Evolutionary conservation across 2,888 invertebrate species (phyloP).

Genomic region (Troides helena): DNA sequence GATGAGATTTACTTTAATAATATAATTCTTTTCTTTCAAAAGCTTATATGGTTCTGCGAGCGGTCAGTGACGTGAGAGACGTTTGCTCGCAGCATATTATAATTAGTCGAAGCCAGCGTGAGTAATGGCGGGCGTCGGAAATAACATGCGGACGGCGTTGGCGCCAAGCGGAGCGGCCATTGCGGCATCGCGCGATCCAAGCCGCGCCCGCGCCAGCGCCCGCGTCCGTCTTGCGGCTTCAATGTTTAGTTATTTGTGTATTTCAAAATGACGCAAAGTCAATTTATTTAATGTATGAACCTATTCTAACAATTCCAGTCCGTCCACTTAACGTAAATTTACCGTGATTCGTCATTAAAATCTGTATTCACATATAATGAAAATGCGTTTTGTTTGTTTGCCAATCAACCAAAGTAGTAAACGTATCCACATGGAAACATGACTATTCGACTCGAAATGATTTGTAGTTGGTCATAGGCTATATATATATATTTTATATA

Average conservation of each 20-base stretch:
- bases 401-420: no score
- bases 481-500: no score
- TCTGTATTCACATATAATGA: neutral
- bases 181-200: conserved; percentile 39
- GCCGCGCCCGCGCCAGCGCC: conserved; percentile 41
- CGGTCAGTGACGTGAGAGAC: conserved; percentile 60
- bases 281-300: conserved; percentile 57
- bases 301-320: conserved; percentile 38
- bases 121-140: conserved; percentile 78
- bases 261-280: conserved; percentile 45
- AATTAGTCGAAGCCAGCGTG: conserved; percentile 76
- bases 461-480: no score
- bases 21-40: conserved; percentile 31
- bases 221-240: conserved; percentile 76
- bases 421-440: no score
- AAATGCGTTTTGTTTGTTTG: no score
- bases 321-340: conserved; percentile 38
- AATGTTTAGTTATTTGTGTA: conserved; percentile 45
- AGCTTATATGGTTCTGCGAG: conserved; percentile 42
- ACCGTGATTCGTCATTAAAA: neutral
- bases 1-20: neutral
- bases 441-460: no score
- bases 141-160: conserved; percentile 72
- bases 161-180: conserved; percentile 72
- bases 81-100: conserved; percentile 72